phyloP scores from a whole-genome alignment of 2,888 invertebrate species.

The Mechanitis mazaeus region DNA sequence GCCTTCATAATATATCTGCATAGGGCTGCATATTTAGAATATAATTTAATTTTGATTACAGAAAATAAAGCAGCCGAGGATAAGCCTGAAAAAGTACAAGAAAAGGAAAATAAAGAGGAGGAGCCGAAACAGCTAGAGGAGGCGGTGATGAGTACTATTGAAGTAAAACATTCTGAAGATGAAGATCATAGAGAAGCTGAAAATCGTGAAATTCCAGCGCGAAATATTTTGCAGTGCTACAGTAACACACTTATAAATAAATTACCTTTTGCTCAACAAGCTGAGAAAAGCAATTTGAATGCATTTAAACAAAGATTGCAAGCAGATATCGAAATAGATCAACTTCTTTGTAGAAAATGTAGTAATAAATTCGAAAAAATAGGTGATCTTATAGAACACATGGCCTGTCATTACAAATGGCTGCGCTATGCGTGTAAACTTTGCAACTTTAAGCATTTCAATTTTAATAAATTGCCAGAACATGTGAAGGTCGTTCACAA shows the following conservation, averaged over 20 bases:
- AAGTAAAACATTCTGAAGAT: constrained; percentile 9
- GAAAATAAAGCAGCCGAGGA: constrained; percentile 18
- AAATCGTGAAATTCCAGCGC: constrained; percentile 14
- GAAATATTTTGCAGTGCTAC: constrained; percentile 21
- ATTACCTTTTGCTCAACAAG: constrained; percentile 55
- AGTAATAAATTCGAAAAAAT: constrained; percentile 63
- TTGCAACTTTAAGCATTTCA: constrained; percentile 82
- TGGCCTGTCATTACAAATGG: constrained; percentile 82
- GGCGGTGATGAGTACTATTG: constrained; percentile 24
- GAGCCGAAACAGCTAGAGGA: constrained; percentile 15
- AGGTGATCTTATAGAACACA: constrained; percentile 76
- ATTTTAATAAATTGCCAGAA: constrained; percentile 79
- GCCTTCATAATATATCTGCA: no score
- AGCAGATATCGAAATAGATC: constrained; percentile 57
- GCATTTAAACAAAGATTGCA: constrained; percentile 56
- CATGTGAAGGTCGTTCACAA: constrained; percentile 81
- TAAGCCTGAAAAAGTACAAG: constrained; percentile 8
- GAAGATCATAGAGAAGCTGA: constrained; percentile 20
- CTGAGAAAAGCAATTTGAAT: constrained; percentile 59
- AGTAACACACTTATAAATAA: constrained; percentile 36
- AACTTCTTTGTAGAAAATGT: constrained; percentile 73
- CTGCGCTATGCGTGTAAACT: constrained; percentile 85
- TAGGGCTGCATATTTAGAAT: no score
- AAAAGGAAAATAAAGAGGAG: constrained; percentile 8
- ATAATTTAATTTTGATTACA: constrained; percentile 18